Percentiles rank a stretch among this genome's conserved stretches.
Evolutionary conservation across 2,797 vertebrate species (phyloP).

Genomic region (Prionace glauca): DNA sequence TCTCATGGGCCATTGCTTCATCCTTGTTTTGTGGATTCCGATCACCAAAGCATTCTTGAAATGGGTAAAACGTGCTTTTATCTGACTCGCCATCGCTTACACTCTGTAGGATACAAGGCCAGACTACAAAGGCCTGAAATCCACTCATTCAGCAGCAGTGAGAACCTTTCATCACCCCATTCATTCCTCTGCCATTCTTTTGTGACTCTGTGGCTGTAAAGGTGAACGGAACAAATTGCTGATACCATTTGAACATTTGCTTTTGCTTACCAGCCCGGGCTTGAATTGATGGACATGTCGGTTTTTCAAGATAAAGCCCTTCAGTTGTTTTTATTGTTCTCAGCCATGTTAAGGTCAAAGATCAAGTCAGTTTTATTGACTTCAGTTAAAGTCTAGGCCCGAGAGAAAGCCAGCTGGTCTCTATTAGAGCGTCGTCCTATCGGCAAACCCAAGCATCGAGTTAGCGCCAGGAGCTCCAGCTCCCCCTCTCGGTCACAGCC

Average conservation of each 20-base stretch:
- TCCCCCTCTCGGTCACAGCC: background rate
- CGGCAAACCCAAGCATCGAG: background rate
- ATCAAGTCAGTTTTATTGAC: background rate
- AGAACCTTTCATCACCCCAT: background rate
- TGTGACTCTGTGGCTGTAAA: background rate
- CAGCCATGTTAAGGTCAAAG: background rate
- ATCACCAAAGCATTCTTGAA: background rate
- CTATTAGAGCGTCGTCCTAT: background rate
- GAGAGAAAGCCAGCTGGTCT: background rate
- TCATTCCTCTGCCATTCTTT: background rate
- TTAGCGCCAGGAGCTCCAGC: background rate
- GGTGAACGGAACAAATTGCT: background rate
- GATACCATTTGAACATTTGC: background rate
- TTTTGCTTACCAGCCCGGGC: background rate
- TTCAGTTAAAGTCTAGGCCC: background rate
- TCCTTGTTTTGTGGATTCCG: background rate
- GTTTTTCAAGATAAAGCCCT: background rate
- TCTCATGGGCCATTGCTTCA: background rate
- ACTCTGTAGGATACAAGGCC: background rate
- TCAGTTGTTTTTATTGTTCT: background rate
- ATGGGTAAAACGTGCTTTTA: background rate
- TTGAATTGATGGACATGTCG: background rate
- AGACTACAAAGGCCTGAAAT: background rate
- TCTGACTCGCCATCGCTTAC: background rate
- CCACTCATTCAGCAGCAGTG: background rate